These are phyloP conservation scores for Drosophila parabipectinata DNA, from an alignment of 1,140 invertebrate species.

Conservation along the genomic window DNA sequence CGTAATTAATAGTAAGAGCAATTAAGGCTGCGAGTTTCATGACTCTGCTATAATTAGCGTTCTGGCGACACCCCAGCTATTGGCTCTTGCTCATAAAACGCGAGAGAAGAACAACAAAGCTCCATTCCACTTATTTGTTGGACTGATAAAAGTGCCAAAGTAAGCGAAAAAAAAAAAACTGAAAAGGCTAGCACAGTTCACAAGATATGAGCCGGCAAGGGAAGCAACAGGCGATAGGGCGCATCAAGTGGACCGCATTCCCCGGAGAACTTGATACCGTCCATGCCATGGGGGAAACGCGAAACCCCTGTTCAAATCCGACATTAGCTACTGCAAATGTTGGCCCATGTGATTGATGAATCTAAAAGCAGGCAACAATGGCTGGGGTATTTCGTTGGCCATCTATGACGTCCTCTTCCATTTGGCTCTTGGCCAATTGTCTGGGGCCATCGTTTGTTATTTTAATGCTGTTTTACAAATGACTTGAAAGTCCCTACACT, in stretches of 20 bases:
- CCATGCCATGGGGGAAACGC: neutral
- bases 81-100: slow-evolving; percentile 24
- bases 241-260: slow-evolving; percentile 29
- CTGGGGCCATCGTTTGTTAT: slow-evolving; percentile 21
- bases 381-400: slow-evolving; percentile 3
- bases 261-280: slow-evolving; percentile 21
- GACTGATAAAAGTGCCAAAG: slow-evolving; percentile 38
- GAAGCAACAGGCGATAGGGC: slow-evolving; percentile 40
- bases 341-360: slow-evolving; percentile 26
- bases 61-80: slow-evolving; percentile 20
- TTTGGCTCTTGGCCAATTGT: slow-evolving; percentile 44
- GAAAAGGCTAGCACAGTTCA: slow-evolving; percentile 13
- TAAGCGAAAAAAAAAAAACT: slow-evolving; percentile 14
- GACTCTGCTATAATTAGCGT: slow-evolving; percentile 40
- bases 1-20: slow-evolving; percentile 45
- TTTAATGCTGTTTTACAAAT: slow-evolving; percentile 40
- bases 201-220: slow-evolving; percentile 17
- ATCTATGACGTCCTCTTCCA: slow-evolving; percentile 22
- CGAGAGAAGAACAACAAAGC: slow-evolving; percentile 8
- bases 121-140: slow-evolving; percentile 15
- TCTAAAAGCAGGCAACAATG: neutral
- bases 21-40: slow-evolving; percentile 22
- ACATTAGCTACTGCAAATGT: slow-evolving; percentile 5
- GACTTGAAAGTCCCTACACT: slow-evolving; percentile 21
- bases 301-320: neutral